These are phyloP conservation scores for Catajapyx aquilonaris DNA, from an alignment of 1,140 invertebrate species.

Conservation along the genomic window DNA sequence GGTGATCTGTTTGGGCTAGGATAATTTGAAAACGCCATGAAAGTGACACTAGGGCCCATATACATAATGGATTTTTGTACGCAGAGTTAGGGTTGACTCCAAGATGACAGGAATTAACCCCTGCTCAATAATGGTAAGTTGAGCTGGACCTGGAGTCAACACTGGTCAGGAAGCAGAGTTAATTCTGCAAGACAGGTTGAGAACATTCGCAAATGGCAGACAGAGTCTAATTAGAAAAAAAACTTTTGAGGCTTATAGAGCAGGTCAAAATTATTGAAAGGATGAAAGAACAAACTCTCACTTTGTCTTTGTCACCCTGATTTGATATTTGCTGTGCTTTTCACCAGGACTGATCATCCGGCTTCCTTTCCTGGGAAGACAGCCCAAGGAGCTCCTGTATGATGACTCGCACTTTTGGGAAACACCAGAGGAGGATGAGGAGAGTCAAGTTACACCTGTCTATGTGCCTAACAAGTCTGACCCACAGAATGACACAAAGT, in stretches of 20 bases:
- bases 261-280: neutral
- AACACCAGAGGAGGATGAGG: slow-evolving; percentile 12
- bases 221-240: neutral
- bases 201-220: neutral
- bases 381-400: slow-evolving; percentile 12
- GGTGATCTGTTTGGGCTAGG: too few relatives aligned
- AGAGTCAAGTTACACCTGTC: too few relatives aligned
- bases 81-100: too few relatives aligned
- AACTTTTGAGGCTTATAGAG: slow-evolving; percentile 1
- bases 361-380: slow-evolving; percentile 12
- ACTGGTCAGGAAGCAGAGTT: neutral
- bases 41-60: too few relatives aligned
- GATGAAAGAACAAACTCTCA: neutral
- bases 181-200: neutral
- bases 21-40: too few relatives aligned
- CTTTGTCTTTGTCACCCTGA: neutral
- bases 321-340: too few relatives aligned
- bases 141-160: too few relatives aligned
- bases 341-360: slow-evolving; percentile 14
- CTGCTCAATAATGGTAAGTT: too few relatives aligned
- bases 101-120: too few relatives aligned
- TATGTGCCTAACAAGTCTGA: too few relatives aligned
- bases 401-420: slow-evolving; percentile 14
- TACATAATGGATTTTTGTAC: too few relatives aligned
- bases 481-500: too few relatives aligned